A percentile compares a stretch with the other conserved stretches of the same genome.
Evolutionary conservation across 2,797 vertebrate genomes (phyloP).

Genomic region (Simalia tracyae): DNA sequence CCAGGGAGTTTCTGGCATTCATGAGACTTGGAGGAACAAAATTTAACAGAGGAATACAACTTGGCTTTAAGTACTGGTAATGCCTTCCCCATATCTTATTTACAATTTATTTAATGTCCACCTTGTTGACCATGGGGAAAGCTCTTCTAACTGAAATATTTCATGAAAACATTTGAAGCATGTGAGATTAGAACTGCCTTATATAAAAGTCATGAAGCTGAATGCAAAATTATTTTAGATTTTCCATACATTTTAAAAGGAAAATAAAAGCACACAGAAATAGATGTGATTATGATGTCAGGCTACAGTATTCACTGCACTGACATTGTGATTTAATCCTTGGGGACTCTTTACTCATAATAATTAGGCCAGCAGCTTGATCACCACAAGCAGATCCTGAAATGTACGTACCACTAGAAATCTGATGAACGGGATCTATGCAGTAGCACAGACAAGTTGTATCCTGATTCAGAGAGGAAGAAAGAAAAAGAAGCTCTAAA

Average conservation of each 20-base stretch:
- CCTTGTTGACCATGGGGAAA: background rate
- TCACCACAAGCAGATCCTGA: background rate
- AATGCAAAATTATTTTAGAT: background rate
- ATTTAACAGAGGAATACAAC: background rate
- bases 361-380: background rate
- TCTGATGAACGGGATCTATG: background rate
- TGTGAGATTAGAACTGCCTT: background rate
- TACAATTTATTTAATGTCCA: background rate
- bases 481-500: background rate
- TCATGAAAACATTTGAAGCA: background rate
- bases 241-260: background rate
- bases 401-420: background rate
- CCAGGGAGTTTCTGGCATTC: background rate
- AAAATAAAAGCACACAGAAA: background rate
- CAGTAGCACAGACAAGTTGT: background rate
- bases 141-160: background rate
- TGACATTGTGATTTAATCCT: background rate
- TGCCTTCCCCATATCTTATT: background rate
- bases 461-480: background rate
- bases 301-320: background rate
- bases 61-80: background rate
- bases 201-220: background rate
- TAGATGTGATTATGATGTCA: background rate
- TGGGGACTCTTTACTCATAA: background rate
- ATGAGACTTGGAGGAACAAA: background rate